phyloP scores from a whole-genome alignment of 53 echinoderm and acorn worm species.

The Actinopyga echinites region DNA sequence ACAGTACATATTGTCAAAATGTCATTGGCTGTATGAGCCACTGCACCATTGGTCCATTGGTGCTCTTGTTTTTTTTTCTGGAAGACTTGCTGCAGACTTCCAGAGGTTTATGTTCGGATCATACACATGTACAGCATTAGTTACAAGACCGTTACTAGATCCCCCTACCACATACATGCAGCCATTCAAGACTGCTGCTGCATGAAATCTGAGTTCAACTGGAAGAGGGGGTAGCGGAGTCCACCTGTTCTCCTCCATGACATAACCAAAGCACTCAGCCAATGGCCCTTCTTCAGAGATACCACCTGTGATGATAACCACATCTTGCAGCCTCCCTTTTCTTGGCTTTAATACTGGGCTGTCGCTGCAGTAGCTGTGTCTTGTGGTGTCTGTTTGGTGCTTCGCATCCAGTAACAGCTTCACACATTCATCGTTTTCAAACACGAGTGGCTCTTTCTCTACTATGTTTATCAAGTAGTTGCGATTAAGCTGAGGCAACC shows the following conservation, averaged over 20 bases:
- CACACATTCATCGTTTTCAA: slow-evolving; percentile 70
- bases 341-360: slow-evolving; percentile 97
- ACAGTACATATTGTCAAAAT: too few species aligned
- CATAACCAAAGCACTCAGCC: slow-evolving; percentile 86
- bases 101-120: slow-evolving; percentile 93
- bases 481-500: slow-evolving; percentile 82
- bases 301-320: slow-evolving; percentile 94
- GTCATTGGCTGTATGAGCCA: too few species aligned
- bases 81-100: slow-evolving; percentile 75
- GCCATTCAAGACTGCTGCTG: slow-evolving; percentile 82
- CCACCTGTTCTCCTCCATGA: slow-evolving; percentile 94
- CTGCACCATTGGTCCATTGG: too few species aligned
- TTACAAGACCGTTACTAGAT: slow-evolving; percentile 80
- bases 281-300: slow-evolving; percentile 88
- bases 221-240: slow-evolving; percentile 84
- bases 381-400: slow-evolving; percentile 92
- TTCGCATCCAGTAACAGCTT: slow-evolving; percentile 80
- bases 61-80: too few species aligned
- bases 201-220: slow-evolving; percentile 91
- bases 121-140: slow-evolving; percentile 84
- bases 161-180: slow-evolving; percentile 94
- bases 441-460: slow-evolving; percentile 86
- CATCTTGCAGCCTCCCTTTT: slow-evolving; percentile 90
- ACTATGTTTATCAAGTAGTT: slow-evolving; percentile 80
- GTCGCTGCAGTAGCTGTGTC: slow-evolving; percentile 95